Evolutionary conservation across 2,888 invertebrate genomes (phyloP).

Genomic region (Nebria brevicollis): DNA sequence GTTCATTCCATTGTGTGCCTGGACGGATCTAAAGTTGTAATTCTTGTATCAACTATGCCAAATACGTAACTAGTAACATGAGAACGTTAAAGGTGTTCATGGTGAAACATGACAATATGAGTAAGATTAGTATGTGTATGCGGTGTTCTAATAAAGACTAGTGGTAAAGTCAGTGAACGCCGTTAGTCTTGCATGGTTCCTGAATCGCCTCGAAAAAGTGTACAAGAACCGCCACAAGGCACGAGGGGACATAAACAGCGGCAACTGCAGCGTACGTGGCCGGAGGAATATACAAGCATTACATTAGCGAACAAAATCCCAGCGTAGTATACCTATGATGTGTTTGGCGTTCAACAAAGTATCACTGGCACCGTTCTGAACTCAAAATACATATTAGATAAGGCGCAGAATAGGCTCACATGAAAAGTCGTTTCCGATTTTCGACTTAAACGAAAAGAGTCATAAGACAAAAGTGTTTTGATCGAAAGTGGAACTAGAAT

Average conservation of each 20-base stretch:
- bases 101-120: neutral
- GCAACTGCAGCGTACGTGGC: neutral
- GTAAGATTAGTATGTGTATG: conserved; percentile 9
- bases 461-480: neutral
- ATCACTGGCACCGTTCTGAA: neutral
- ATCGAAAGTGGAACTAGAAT: conserved; percentile 15
- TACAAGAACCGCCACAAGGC: conserved; percentile 1
- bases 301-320: conserved; percentile 56
- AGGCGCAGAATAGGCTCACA: too few relatives aligned
- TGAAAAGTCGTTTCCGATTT: too few relatives aligned
- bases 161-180: conserved; percentile 29
- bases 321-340: conserved; percentile 53
- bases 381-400: too few relatives aligned
- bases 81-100: too few relatives aligned
- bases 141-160: conserved; percentile 31
- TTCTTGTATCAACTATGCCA: too few relatives aligned
- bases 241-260: conserved; percentile 1
- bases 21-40: too few relatives aligned
- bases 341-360: conserved; percentile 58
- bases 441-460: too few relatives aligned
- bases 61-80: too few relatives aligned
- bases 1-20: too few relatives aligned
- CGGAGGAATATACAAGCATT: neutral
- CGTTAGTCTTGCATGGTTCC: conserved; percentile 31
- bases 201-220: conserved; percentile 30